Evolutionary conservation across 2,888 invertebrate genomes (phyloP).

Genomic region (Hirtodrosophila alboralis): DNA sequence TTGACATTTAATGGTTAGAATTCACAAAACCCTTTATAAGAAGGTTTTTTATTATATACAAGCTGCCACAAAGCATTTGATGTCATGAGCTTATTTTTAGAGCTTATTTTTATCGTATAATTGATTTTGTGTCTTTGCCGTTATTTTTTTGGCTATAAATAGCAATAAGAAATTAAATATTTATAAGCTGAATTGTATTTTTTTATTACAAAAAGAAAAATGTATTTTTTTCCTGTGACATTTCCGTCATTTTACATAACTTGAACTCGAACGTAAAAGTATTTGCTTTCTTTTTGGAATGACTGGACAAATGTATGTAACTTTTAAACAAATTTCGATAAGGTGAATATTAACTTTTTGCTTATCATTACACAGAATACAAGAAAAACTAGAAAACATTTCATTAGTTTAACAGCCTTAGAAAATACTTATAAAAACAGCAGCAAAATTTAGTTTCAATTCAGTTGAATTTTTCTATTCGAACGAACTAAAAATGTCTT

Average conservation of each 20-base stretch:
- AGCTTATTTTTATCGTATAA: slow-evolving; percentile 1
- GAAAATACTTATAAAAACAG: slow-evolving; percentile 49
- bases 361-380: slow-evolving; percentile 13
- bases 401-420: slow-evolving; percentile 39
- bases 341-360: slow-evolving; percentile 6
- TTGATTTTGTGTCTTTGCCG: neutral
- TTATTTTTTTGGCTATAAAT: neutral
- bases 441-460: neutral
- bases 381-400: neutral
- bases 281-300: slow-evolving; percentile 16
- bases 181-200: neutral
- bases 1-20: neutral
- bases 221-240: slow-evolving; percentile 10
- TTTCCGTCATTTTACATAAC: slow-evolving; percentile 2
- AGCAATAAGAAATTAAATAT: no score
- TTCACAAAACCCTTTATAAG: neutral
- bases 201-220: neutral
- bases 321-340: slow-evolving; percentile 6
- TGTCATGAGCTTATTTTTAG: neutral
- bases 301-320: slow-evolving; percentile 26
- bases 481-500: slow-evolving; percentile 36
- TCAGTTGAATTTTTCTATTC: slow-evolving; percentile 19
- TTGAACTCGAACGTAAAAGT: neutral
- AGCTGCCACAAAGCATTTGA: slow-evolving; percentile 8
- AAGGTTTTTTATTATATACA: neutral